Evolutionary conservation across 2,797 vertebrate species (phyloP), one percentile per base, ranked within the genome.

Genomic region (Pseudomugil tenellus): DNA sequence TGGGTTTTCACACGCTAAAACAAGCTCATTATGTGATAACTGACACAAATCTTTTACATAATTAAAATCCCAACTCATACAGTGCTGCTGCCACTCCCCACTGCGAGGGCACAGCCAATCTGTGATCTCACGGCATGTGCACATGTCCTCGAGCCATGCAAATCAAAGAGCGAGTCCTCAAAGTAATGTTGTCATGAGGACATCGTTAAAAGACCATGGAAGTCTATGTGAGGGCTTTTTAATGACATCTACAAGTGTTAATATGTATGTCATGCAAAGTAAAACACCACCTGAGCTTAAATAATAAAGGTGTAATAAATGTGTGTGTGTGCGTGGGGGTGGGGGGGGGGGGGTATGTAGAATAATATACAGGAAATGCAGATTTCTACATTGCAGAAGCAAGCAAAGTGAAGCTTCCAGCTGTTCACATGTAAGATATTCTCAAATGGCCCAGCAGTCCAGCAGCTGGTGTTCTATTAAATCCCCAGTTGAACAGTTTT

Each of bases 211-310:
- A 72, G 34, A 46, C 39, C 23, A 52, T 49, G n/a, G 39, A 56
- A 81, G 37, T 16, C 19, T 23, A 34, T 39, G 55, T 58, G 71
- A 81, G 57, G 46, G 72, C 43, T 72, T 81, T 89, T 84, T 79
- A 58, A 82, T 71, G 53, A 63, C 67, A 67, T 75, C 65, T 87
- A 64, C 67, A 81, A 59, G 64, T 77, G 91, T 85, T 79, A 67
- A 68, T 80, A 60, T 79, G 51, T 64, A 67, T 72, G 75, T 58
- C 73, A 79, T 60, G 76, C 77, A 87, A 83, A 85, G 70, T 87
- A 76, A 90, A 89, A 86, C 46, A 41, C 89, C 93, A 92, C 91
- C 90, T 93, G 91, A 80, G 76, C 84, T 34, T 56, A 79, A 69
- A 32, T 32, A 37, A 35, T 37, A 37, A 4, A 35, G 12, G 2